phyloP scores from a whole-genome alignment of 2,113 vertebrate genomes.

The Egretta garzetta region DNA sequence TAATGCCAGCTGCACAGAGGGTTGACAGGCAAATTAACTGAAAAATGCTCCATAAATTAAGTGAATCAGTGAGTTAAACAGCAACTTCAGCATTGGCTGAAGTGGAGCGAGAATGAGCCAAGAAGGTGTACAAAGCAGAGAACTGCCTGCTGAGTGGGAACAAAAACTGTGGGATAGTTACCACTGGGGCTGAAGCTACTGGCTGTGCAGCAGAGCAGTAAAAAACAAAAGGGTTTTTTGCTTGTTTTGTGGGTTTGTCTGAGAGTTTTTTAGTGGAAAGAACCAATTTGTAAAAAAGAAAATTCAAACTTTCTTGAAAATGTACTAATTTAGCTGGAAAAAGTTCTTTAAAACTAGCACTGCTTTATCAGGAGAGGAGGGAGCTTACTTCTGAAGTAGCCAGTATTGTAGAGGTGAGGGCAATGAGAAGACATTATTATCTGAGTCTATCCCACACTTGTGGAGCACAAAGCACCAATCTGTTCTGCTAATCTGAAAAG shows the following conservation, averaged over 20 bases:
- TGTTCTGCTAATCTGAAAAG: neutral
- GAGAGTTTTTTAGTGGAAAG: neutral
- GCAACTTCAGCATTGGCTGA: neutral
- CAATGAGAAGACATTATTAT: neutral
- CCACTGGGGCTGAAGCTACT: neutral
- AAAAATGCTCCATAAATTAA: neutral
- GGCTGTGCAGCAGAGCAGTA: neutral
- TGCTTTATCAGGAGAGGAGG: neutral
- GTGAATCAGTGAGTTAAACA: neutral
- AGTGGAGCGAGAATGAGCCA: neutral
- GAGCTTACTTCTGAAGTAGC: neutral
- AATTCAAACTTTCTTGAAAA: neutral
- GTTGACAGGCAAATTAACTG: neutral
- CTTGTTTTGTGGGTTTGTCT: neutral
- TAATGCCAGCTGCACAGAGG: neutral
- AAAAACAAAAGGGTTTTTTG: rapidly evolving
- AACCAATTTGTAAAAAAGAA: neutral
- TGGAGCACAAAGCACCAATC: neutral
- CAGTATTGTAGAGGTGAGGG: neutral
- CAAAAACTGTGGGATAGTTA: neutral
- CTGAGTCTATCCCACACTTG: neutral
- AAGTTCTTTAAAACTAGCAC: neutral
- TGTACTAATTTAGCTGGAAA: neutral
- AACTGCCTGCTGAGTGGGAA: neutral
- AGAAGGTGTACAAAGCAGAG: neutral